A percentile compares a stretch with the other conserved stretches of the same genome.
Evolutionary conservation across 1,140 invertebrate species (phyloP).

Genomic region (Drosophila paulistorum): DNA sequence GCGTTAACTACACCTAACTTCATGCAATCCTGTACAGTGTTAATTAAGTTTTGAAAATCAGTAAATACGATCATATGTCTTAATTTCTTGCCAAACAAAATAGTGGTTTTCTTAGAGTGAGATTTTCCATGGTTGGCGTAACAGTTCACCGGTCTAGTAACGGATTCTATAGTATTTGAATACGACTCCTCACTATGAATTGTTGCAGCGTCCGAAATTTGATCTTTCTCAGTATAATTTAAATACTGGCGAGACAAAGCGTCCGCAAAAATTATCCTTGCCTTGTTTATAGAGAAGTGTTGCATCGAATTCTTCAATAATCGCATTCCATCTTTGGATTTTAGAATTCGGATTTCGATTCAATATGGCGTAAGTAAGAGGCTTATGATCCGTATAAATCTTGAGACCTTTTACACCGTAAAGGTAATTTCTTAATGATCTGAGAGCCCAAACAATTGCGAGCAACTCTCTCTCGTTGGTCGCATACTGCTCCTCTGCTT

Average conservation of each 20-base stretch:
- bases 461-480: no score
- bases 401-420: no score
- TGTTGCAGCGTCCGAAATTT: background rate
- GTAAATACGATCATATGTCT: background rate
- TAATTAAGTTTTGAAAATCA: background rate
- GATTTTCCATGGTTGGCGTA: background rate
- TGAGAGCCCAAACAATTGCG: no score
- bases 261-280: background rate
- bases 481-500: no score
- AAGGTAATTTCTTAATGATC: no score
- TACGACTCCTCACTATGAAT: background rate
- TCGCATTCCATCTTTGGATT: background rate
- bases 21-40: background rate
- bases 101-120: background rate
- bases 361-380: background rate
- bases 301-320: conserved; percentile 1
- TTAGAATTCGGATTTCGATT: background rate
- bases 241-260: background rate
- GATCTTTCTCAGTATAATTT: background rate
- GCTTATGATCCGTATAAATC: background rate
- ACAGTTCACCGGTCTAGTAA: background rate
- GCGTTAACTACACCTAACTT: background rate
- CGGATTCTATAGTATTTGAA: background rate
- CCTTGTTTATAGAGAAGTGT: background rate
- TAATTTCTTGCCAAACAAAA: background rate